A percentile compares a stretch with the other conserved stretches of the same genome.
Evolutionary conservation across 1,140 invertebrate species (phyloP).

Genomic region (Drosophila pallidifrons): DNA sequence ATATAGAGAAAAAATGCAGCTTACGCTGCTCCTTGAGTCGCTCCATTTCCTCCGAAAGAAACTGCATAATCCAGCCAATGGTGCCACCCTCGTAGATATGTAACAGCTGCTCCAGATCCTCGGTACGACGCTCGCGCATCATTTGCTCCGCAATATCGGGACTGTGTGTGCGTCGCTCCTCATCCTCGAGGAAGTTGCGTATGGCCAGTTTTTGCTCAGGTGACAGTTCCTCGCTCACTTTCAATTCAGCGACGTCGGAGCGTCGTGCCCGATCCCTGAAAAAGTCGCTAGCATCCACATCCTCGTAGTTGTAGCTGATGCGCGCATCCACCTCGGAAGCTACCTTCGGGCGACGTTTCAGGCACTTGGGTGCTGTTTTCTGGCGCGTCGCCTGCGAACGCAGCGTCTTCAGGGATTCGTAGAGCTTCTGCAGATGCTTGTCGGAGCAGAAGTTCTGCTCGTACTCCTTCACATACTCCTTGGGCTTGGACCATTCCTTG

Average conservation of each 20-base stretch:
- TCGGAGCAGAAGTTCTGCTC: constrained; percentile 79
- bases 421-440: constrained; percentile 68
- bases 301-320: constrained; percentile 13
- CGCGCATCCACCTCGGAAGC: not conserved
- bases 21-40: constrained; percentile 89
- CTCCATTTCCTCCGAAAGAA: constrained; percentile 88
- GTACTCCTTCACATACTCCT: constrained; percentile 65
- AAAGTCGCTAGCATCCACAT: not conserved
- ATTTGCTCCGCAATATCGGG: constrained; percentile 28
- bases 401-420: constrained; percentile 57
- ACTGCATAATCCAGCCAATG: constrained; percentile 78
- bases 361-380: constrained; percentile 60
- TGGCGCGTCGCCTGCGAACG: constrained; percentile 37
- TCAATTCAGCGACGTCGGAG: not conserved
- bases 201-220: constrained; percentile 25
- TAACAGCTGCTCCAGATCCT: constrained; percentile 66
- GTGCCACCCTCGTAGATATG: constrained; percentile 68
- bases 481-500: constrained; percentile 76
- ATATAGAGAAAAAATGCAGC: constrained; percentile 89
- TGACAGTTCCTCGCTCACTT: not conserved
- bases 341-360: constrained; percentile 25
- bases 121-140: constrained; percentile 39
- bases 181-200: not conserved
- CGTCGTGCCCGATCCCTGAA: constrained; percentile 2
- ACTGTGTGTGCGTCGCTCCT: not conserved